A percentile compares a stretch with the other conserved stretches of the same genome.
These are phyloP conservation scores for Rhimphoctona megacephalus DNA, from an alignment of 2,888 invertebrate species.

Conservation along the genomic window DNA sequence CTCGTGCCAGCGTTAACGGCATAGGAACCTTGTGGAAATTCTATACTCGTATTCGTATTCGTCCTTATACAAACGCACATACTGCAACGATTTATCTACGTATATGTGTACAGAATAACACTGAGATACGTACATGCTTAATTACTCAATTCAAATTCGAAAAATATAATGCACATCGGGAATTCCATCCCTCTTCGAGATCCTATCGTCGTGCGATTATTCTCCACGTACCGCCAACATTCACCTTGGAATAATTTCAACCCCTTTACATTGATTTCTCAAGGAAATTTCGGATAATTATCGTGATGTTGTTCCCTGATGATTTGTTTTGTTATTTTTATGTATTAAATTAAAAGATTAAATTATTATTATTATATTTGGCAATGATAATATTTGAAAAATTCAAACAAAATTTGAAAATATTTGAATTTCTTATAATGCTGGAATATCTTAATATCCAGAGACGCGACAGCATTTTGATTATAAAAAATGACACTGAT, in stretches of 20 bases:
- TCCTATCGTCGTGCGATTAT: slow-evolving; percentile 62
- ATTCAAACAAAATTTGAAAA: not conserved
- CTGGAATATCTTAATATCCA: too few relatives aligned
- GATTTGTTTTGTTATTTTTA: not conserved
- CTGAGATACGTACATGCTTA: slow-evolving; percentile 38
- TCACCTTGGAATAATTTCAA: slow-evolving; percentile 47
- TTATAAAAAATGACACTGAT: too few relatives aligned
- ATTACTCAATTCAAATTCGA: slow-evolving; percentile 67
- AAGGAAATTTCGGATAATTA: not conserved
- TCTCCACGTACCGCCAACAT: slow-evolving; percentile 18
- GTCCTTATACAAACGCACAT: slow-evolving; percentile 40
- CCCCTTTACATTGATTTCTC: not conserved
- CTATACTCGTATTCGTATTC: slow-evolving; percentile 49
- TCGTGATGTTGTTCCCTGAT: not conserved
- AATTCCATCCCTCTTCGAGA: slow-evolving; percentile 55
- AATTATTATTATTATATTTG: not conserved
- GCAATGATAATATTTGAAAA: not conserved
- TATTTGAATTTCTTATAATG: not conserved
- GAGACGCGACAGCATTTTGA: too few relatives aligned
- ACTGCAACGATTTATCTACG: not conserved
- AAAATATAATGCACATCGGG: slow-evolving; percentile 55
- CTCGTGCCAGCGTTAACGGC: slow-evolving; percentile 65
- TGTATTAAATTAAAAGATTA: not conserved
- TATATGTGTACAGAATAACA: not conserved
- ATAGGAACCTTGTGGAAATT: slow-evolving; percentile 57